These are phyloP conservation scores for Lysandra bellargus DNA, from an alignment of 2,888 invertebrate species.

Conservation along the genomic window DNA sequence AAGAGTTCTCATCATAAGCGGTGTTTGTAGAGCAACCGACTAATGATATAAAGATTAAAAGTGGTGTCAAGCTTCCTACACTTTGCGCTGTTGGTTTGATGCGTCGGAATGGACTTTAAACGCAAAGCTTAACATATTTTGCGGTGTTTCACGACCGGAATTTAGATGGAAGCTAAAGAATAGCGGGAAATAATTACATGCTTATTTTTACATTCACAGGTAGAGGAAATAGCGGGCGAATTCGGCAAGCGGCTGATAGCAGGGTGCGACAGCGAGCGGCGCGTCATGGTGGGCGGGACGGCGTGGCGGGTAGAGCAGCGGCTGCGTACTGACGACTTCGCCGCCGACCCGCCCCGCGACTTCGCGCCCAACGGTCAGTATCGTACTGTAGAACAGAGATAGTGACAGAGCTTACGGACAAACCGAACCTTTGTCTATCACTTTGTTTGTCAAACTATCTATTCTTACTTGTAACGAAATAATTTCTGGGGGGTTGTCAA, in stretches of 20 bases:
- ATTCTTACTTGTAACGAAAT: too few relatives aligned
- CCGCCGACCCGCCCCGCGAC: constrained; percentile 83
- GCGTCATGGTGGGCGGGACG: constrained; percentile 87
- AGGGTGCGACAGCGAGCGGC: constrained; percentile 91
- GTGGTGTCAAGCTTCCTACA: too few relatives aligned
- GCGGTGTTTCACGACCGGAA: too few relatives aligned
- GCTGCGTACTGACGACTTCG: constrained; percentile 91
- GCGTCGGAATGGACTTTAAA: too few relatives aligned
- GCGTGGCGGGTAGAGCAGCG: constrained; percentile 84
- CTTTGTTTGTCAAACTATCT: too few relatives aligned
- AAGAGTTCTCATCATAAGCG: not conserved
- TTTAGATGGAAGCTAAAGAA: not conserved
- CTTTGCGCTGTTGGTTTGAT: too few relatives aligned
- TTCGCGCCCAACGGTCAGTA: constrained; percentile 84
- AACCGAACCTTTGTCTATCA: too few relatives aligned
- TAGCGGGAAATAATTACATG: not conserved
- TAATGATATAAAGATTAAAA: too few relatives aligned
- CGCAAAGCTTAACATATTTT: too few relatives aligned
- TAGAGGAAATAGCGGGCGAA: constrained; percentile 92
- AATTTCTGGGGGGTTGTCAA: too few relatives aligned
- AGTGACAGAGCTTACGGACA: too few relatives aligned
- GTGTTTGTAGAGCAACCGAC: too few relatives aligned
- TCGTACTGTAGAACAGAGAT: not conserved
- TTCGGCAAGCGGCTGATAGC: constrained; percentile 92
- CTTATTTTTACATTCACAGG: constrained; percentile 48